Percentiles rank a stretch among this genome's conserved stretches.
These are phyloP conservation scores for Melanophora roralis DNA, from an alignment of 2,888 invertebrate species.

Conservation along the genomic window DNA sequence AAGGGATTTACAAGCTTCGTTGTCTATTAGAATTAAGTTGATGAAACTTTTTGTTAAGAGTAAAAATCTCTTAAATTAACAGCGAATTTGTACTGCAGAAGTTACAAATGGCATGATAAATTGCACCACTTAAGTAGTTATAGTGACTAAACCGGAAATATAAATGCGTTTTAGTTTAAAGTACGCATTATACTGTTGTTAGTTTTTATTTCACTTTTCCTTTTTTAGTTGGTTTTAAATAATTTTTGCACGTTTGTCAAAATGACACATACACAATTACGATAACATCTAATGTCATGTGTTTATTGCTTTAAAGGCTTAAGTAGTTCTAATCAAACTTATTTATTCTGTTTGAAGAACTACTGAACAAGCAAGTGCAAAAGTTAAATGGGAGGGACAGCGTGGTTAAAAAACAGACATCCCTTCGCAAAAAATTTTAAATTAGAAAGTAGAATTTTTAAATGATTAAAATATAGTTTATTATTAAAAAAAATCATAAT, in stretches of 20 bases:
- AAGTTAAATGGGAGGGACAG: background rate
- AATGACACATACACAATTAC: background rate
- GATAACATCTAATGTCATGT: background rate
- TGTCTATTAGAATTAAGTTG: no score
- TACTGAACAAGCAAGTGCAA: background rate
- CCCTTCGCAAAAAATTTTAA: background rate
- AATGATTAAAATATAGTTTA: no score
- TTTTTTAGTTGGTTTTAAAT: conserved; percentile 21
- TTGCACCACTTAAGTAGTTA: no score
- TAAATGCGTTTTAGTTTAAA: background rate
- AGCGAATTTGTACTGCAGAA: no score
- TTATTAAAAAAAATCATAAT: no score
- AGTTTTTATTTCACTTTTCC: conserved; percentile 32
- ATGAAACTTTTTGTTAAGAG: no score
- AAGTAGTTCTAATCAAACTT: conserved; percentile 27
- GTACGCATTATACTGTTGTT: conserved; percentile 15
- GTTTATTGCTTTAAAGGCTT: conserved; percentile 22
- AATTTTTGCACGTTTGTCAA: conserved; percentile 10
- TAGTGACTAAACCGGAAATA: no score
- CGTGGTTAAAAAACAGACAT: background rate
- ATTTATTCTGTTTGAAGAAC: background rate
- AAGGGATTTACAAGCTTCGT: no score
- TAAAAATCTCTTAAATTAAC: no score
- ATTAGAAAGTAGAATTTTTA: no score
- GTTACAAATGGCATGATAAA: no score